Base-by-base conservation (phyloP, 2,888 invertebrate species). In the Ischnus inquisitorius region DNA sequence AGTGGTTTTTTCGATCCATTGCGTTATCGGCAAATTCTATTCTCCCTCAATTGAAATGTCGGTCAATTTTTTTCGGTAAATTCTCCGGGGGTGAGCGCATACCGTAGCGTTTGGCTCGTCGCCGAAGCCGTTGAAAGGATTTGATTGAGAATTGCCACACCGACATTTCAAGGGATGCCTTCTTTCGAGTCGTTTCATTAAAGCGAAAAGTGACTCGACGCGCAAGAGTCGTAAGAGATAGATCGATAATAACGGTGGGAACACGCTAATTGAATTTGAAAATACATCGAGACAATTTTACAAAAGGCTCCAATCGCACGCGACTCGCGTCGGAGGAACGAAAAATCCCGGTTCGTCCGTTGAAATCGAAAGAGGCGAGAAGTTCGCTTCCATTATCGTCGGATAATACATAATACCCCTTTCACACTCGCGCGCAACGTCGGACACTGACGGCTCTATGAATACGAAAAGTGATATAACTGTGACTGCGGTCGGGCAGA, bases 371-470 rank as follows among this genome's bases (percentile, higher is more conserved):
- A 76, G 34, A 34, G 19, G 51, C 68, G 54, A 46, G 60, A 48
- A 28, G 77, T 85, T 85, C 48, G 43, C 87, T 87, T 87, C 86
- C 86, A 90, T 91, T 90, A 91, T 89, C 88, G 85, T 12, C 4
- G 81, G 85, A 87, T 87, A n/a, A 87, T 87, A 51, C 48, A 90
- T 88, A 91, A 91, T 88, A 91, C 90, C 90, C 89, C 88, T 90
- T 91, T 91, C 89, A 90, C 84, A 87, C 84, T 85, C 65, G 74
- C 69, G 34, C 54, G 85, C 64, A 72, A 60, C 62, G 60, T 85
- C 80, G 87, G 87, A 87, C 83, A 86, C 85, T 89, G 89, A 90
- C 89, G 79, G 90, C 87, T 88, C 88, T 90, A 88, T 88, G 88
- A 91, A 91, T 89, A 87, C 86, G 84, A 88, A 88, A 88, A 54